These are phyloP conservation scores for Eurypyga helias DNA, from an alignment of 2,113 vertebrate genomes.

Conservation along the genomic window DNA sequence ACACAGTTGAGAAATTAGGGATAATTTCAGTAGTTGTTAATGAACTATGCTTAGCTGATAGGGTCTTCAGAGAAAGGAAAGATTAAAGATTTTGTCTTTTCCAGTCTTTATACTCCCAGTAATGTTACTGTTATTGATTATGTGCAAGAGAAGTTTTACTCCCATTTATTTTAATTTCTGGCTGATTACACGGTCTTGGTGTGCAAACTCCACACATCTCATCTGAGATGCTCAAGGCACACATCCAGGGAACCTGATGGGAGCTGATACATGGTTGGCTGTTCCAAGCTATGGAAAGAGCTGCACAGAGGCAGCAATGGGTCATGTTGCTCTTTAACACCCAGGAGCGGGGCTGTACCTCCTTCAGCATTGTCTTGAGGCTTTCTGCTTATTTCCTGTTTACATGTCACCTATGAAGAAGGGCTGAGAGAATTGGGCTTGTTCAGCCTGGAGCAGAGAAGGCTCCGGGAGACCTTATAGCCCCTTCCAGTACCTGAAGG, in stretches of 20 bases:
- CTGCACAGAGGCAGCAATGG: neutral
- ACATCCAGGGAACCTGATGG: fast-evolving
- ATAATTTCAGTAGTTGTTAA: neutral
- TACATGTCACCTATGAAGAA: fast-evolving
- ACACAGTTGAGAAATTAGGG: neutral
- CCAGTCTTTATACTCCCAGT: neutral
- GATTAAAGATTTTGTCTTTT: neutral
- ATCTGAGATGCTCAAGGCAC: neutral
- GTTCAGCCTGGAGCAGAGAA: too few relatives aligned
- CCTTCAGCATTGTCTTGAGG: neutral
- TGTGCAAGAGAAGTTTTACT: neutral
- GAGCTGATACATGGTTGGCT: neutral
- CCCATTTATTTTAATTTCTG: neutral
- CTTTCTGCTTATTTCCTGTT: neutral
- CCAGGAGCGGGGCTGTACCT: neutral
- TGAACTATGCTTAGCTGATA: neutral
- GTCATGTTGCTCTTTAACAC: neutral
- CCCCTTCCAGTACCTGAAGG: too few relatives aligned
- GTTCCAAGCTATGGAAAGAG: neutral
- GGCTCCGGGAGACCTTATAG: too few relatives aligned
- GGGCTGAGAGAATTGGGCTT: too few relatives aligned
- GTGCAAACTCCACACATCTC: neutral
- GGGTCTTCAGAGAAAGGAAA: neutral
- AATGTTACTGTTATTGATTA: neutral
- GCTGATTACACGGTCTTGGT: neutral